Conservation (phyloP, 1,140 invertebrate species). For the Drosophila hydei region DNA sequence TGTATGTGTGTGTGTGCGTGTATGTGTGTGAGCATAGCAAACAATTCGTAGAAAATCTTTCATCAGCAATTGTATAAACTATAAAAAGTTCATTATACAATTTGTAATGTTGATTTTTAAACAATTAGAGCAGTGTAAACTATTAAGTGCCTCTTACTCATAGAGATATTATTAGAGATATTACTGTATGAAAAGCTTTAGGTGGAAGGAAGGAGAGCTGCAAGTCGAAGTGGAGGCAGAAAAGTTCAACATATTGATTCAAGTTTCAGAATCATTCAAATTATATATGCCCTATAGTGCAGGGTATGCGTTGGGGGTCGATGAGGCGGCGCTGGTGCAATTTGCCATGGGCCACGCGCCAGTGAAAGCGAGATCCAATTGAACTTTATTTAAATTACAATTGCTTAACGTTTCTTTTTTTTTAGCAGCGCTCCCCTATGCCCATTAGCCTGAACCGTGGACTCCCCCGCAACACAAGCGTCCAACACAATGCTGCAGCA, state of each 20-base stretch:
- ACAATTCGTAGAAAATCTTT: constrained; percentile 43
- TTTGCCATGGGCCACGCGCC: constrained; percentile 20
- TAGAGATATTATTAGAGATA: no score
- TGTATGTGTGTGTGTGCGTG: constrained; percentile 11
- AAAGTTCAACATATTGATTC: no score
- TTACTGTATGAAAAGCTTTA: no score
- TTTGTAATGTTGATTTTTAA: constrained; percentile 2
- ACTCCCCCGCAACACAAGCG: not conserved
- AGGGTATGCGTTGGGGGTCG: not conserved
- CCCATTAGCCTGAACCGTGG: constrained; percentile 8
- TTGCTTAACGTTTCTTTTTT: not conserved
- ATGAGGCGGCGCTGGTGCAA: not conserved
- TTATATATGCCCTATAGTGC: no score
- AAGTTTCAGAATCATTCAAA: no score
- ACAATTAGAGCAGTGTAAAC: constrained; percentile 3
- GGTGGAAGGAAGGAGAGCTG: no score
- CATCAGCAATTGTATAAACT: constrained; percentile 28
- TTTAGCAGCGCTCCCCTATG: constrained; percentile 11
- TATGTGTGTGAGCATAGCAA: constrained; percentile 30
- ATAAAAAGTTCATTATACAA: constrained; percentile 8
- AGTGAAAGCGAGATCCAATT: constrained; percentile 15
- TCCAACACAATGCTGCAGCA: constrained; percentile 58
- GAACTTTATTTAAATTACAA: constrained; percentile 8
- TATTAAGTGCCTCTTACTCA: no score
- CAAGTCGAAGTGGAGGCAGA: no score